Evolutionary conservation across 2,888 invertebrate species (phyloP), one percentile per base, ranked within the genome.

Genomic region (Tolmerus cingulatus): DNA sequence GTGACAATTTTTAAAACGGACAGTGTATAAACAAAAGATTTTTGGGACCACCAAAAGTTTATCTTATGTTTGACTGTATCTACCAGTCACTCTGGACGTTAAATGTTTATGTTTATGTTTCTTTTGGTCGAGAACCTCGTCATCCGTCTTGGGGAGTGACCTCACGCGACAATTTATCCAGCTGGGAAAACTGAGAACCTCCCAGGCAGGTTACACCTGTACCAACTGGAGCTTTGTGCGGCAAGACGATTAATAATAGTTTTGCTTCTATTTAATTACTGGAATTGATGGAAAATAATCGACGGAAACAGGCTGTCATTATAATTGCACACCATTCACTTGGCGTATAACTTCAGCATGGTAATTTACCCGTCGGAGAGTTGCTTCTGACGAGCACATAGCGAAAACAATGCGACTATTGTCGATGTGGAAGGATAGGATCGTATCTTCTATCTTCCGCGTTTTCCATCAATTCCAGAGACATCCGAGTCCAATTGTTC

Each of bases 231-330:
- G 51, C 66, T 66, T 66, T 66, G 66, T 66, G 66, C 66, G 66
- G 66, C 23, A 46, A 30, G 40, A 46, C 51, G 12, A 7, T 40
- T 51, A 79, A 79, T 79, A 51, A 9, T 46, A 51, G 66, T 66
- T 27, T 79, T 46, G 79, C 79, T 46, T n/a, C n/a, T 27, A 9
- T 79, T 51, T 79, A 79, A 79, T 79, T 79, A 34, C 79, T 79
- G 4, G 79, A 79, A 79, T 79, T 79, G 79, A 79, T 34, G 16
- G 51, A 51, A 79, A 46, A 79, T 79, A 79, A 79, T 79, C 79
- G 79, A 79, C 79, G 79, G 79, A 79, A 79, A 79, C 30, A 79
- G 51, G 51, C 46, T 51, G 79, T 79, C 79, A 79, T 79, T 79
- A 51, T 51, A 27, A 79, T 46, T 46, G 79, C 79, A 79, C 30